Evolutionary conservation across 2,888 invertebrate genomes (phyloP), one percentile per base, ranked within the genome.

Genomic region (Leptinotarsa rubiginosa): DNA sequence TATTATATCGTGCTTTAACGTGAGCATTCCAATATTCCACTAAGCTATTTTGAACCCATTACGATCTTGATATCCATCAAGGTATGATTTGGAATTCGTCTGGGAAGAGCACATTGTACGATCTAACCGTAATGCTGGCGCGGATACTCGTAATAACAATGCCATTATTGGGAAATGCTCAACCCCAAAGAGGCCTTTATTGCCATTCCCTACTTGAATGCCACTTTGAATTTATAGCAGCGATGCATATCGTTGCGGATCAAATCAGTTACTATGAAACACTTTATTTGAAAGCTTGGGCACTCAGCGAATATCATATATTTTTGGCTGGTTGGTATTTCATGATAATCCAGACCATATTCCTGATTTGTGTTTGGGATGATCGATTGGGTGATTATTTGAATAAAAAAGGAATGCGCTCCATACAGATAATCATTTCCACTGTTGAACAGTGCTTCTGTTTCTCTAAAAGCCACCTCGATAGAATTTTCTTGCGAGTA

Each of bases 61-160:
- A 56, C 56, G 56, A 20, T 56, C 56, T 22, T 56, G 56, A 56
- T 56, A 56, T 56, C 20, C 15, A 56, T 56, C 56, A 56, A 56
- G 22, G 13, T 18, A 10, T 56, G 22, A 56, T 56, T 56, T 56
- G 22, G 56, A 56, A 56, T 56, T 56, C 16, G 10, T 22, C 25
- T 56, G 13, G 56, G 56, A 56, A 56, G 20, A 22, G 56, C 56
- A 56, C 4, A 22, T 4, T 56, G 13, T 56, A 22, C 56, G 15
- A 56, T 56, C 13, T 25, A 56, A 56, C 25, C 22, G 56, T 22
- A 56, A 56, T 56, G 15, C 13, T 22, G 41, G 41, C 22, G 12
- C 56, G 20, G 15, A 56, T 22, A 22, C 56, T 4, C 15, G 56
- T 56, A 22, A 56, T 56, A 56, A 56, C 56, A 56, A 22, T 20